Conservation (phyloP, 2,888 invertebrate genomes). For the Pterostichus niger region DNA sequence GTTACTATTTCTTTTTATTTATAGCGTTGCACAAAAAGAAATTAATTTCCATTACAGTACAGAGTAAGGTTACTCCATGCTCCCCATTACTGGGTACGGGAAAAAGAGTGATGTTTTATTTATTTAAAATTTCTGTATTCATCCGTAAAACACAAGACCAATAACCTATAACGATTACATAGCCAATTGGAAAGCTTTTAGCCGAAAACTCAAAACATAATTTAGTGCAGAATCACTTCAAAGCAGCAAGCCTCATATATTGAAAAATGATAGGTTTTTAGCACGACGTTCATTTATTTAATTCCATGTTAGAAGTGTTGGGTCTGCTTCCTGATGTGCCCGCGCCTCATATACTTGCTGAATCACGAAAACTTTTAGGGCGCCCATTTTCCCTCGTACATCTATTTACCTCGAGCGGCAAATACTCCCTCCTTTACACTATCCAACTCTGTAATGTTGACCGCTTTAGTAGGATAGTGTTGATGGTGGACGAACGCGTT, state of each 20-base stretch:
- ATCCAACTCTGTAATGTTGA: background rate
- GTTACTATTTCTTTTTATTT: no score
- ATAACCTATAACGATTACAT: background rate
- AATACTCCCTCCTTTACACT: background rate
- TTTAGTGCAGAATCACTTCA: constrained; percentile 19
- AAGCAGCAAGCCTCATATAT: constrained; percentile 36
- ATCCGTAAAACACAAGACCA: background rate
- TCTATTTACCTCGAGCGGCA: constrained; percentile 18
- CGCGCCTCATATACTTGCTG: constrained; percentile 53
- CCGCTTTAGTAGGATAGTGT: background rate
- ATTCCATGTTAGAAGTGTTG: constrained; percentile 61
- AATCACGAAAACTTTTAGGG: constrained; percentile 58
- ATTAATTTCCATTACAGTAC: no score
- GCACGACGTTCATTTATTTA: constrained; percentile 62
- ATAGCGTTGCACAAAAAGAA: no score
- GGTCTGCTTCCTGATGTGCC: constrained; percentile 61
- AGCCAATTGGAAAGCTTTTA: constrained; percentile 11
- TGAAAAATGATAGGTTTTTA: constrained; percentile 67
- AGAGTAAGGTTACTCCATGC: no score
- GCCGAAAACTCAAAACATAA: constrained; percentile 1
- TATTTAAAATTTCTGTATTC: no score
- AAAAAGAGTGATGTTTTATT: no score
- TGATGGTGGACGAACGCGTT: constrained; percentile 47
- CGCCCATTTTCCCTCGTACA: constrained; percentile 3
- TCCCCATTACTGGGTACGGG: no score